Base-by-base conservation (phyloP, 30 jellyfish, hydroid and myxozoan species). In the Rhopilema esculentum region DNA sequence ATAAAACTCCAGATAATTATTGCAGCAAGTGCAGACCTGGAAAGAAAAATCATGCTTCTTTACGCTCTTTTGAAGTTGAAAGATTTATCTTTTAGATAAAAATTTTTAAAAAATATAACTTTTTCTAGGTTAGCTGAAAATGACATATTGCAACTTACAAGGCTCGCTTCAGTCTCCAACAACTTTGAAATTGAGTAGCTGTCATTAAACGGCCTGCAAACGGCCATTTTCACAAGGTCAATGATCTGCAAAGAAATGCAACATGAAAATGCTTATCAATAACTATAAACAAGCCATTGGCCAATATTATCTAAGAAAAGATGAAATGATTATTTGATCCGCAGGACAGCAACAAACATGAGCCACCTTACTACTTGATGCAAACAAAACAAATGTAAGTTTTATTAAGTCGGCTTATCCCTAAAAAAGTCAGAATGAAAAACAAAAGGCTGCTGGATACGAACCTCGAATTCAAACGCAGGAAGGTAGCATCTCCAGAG, bases 401-500 rank as follows among this genome's bases (percentile, higher is more conserved):
- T 75, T 48, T 19, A 25, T n/a, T 20, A 33, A 21, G n/a, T n/a
- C n/a, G n/a, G n/a, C n/a, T n/a, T n/a, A n/a, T n/a, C n/a, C n/a
- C n/a, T n/a, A n/a, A n/a, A n/a, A n/a, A n/a, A n/a, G n/a, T n/a
- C n/a, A n/a, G n/a, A n/a, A n/a, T n/a, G n/a, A 49, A 27, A 8
- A n/a, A 8, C 52, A 20, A 75, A 0, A 22, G 57, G 16, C 22
- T 19, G 16, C 16, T 21, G 40, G 8, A 53, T 9, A 31, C 48
- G 8, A 26, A 83, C 91, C 85, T 83, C 85, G 0, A 27, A 51
- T 31, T 83, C 91, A 26, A 83, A 69, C 16, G 91, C 91, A 69
- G 91, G 85, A 15, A 69, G 85, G 40, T 83, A 65, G 28, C 79
- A 83, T 21, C 52, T 49, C 91, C 91, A 83, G 7, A 83, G 81